Percentiles rank a stretch among this genome's conserved stretches.
Evolutionary conservation across 2,797 vertebrate species (phyloP).

Genomic region (Rachycentron canadum): DNA sequence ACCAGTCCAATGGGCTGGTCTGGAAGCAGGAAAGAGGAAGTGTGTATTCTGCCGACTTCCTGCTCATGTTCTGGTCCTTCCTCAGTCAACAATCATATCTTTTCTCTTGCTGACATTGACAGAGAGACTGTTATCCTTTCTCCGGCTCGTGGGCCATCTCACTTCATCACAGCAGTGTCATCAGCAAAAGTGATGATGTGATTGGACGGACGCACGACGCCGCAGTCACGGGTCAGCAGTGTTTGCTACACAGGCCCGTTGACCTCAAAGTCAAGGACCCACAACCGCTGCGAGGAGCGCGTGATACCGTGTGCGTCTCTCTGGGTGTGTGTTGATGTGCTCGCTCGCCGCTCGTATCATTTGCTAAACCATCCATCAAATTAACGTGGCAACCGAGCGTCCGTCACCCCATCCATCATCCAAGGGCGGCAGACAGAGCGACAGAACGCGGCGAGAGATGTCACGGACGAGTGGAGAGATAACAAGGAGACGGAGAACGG

Average conservation of each 20-base stretch:
- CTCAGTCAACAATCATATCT: conserved; percentile 40
- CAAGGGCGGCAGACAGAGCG: conserved; percentile 73
- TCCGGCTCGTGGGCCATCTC: conserved; percentile 19
- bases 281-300: conserved; percentile 17
- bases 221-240: conserved; percentile 45
- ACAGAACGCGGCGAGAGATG: conserved; percentile 63
- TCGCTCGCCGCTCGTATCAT: conserved; percentile 52
- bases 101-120: conserved; percentile 58
- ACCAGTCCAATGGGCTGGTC: neutral
- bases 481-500: conserved; percentile 52
- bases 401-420: conserved; percentile 80
- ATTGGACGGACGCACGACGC: conserved; percentile 44
- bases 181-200: conserved; percentile 54
- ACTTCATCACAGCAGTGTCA: conserved; percentile 33
- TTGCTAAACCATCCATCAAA: conserved; percentile 83
- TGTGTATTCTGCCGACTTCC: neutral
- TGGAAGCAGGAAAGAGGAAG: neutral
- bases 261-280: conserved; percentile 73
- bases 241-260: conserved; percentile 52
- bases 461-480: conserved; percentile 69
- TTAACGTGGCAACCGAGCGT: conserved; percentile 75
- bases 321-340: conserved; percentile 11
- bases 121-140: conserved; percentile 42
- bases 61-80: conserved; percentile 15
- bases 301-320: conserved; percentile 24